A percentile compares a stretch with the other conserved stretches of the same genome.
These are phyloP conservation scores for Cryptus armator DNA, from an alignment of 2,888 invertebrate species.

Conservation along the genomic window DNA sequence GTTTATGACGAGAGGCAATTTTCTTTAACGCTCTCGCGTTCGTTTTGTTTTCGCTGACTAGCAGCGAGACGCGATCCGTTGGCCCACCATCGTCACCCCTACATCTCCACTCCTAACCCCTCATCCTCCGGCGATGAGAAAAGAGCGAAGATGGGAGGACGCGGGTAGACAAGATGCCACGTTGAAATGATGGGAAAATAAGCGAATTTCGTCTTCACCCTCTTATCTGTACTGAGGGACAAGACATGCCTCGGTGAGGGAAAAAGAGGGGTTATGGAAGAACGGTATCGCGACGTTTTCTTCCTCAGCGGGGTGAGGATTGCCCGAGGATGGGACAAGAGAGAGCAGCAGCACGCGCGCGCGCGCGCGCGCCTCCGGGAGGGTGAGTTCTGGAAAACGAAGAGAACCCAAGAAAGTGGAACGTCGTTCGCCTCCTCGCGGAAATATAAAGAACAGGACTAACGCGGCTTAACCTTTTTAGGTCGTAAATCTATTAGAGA, in stretches of 20 bases:
- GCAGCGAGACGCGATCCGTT: conserved; percentile 18
- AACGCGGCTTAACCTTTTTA: conserved; percentile 84
- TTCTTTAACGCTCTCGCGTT: conserved; percentile 79
- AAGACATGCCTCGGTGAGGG: conserved; percentile 47
- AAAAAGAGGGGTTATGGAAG: conserved; percentile 41
- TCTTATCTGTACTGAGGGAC: conserved; percentile 69
- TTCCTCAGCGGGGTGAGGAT: not conserved
- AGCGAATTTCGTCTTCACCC: conserved; percentile 83
- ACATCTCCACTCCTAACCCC: not conserved
- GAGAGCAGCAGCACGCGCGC: conserved; percentile 55
- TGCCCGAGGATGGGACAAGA: conserved; percentile 23
- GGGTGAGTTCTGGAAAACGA: conserved; percentile 35
- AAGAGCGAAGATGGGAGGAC: conserved; percentile 67
- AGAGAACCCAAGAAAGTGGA: conserved; percentile 60
- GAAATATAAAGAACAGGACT: conserved; percentile 85
- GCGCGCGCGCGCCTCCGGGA: conserved; percentile 37
- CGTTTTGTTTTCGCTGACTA: conserved; percentile 48
- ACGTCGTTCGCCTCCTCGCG: conserved; percentile 75
- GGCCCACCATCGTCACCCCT: conserved; percentile 7
- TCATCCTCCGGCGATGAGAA: conserved; percentile 76
- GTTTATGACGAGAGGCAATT: conserved; percentile 83
- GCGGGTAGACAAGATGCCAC: conserved; percentile 81
- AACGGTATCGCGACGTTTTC: conserved; percentile 64
- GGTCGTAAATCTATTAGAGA: conserved; percentile 84
- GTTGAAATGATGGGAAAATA: conserved; percentile 84